Percentiles rank a stretch among this genome's conserved stretches.
Conservation (phyloP, 2,888 invertebrate species). For the Abrostola tripartita region DNA sequence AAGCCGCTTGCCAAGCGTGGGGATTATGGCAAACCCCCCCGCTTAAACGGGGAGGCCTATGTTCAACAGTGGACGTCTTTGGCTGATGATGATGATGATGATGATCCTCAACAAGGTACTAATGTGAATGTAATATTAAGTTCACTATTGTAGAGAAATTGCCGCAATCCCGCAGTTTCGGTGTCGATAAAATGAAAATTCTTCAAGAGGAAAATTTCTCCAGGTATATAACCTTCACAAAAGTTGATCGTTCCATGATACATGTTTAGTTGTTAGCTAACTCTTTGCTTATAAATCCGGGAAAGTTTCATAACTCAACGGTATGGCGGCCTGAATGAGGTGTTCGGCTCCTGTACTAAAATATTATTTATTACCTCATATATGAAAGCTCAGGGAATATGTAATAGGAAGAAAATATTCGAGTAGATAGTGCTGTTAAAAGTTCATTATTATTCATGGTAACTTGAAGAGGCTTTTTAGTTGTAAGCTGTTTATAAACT, state of each 20-base stretch:
- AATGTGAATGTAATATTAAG: constrained; percentile 42
- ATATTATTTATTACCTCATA: constrained; percentile 71
- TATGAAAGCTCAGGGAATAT: constrained; percentile 56
- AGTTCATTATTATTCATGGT: constrained; percentile 25
- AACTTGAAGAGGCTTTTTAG: constrained; percentile 15
- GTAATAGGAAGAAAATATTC: constrained; percentile 58
- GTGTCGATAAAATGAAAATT: constrained; percentile 59
- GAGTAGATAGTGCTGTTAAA: constrained; percentile 41
- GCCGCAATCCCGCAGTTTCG: constrained; percentile 39
- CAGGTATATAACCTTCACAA: constrained; percentile 44
- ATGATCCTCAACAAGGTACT: constrained; percentile 36
- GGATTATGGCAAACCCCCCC: no score
- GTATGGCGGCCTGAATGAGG: constrained; percentile 66
- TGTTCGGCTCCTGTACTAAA: constrained; percentile 69
- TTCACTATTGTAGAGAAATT: constrained; percentile 35
- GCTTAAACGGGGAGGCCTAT: no score
- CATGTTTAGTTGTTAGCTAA: constrained; percentile 61
- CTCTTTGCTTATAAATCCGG: constrained; percentile 69
- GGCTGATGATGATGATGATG: no score
- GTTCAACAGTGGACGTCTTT: no score
- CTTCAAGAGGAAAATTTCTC: constrained; percentile 59
- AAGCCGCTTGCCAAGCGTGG: no score
- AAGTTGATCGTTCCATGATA: constrained; percentile 62
- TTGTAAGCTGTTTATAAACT: constrained; percentile 1
- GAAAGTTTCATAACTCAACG: constrained; percentile 69